Evolutionary conservation across 1,140 invertebrate species (phyloP), one percentile per base, ranked within the genome.

Genomic region (Camponotus pennsylvanicus): DNA sequence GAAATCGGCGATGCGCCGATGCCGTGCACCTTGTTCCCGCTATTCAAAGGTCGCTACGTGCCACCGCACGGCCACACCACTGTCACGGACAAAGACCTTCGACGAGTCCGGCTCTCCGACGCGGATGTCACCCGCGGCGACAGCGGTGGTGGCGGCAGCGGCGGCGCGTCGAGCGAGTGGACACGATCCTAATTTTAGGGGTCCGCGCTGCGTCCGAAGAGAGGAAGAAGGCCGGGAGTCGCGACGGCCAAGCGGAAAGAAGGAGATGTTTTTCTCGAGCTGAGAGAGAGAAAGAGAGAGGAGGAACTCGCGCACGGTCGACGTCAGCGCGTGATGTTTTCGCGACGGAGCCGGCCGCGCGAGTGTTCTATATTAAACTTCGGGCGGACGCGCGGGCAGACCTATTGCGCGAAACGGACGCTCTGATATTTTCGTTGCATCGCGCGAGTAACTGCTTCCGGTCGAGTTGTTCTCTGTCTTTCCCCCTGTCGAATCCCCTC

Each of bases 391-490:
- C 93, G 89, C 93, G 89, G 88, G 91, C 91, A 92, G 89, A 86
- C 77, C 92, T 90, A 93, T 94, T 94, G 93, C 93, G 92, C 93
- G 92, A 94, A 94, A 94, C 92, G 89, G 85, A 82, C 91, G 90
- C 89, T 32, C 78, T 93, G 92, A 94, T 94, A 94, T 94, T 94
- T 94, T 94, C 92, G 93, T 93, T 93, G 88, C 92, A 91, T 93
- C 92, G 92, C 85, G 92, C 92, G 92, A 94, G 91, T 93, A 93
- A 93, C 93, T 93, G 92, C 93, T 94, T 94, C 93, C 93, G 93
- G 93, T 92, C 93, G 89, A 91, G 82, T 67, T 49, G 87, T 89
- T 67, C 88, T 79, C 40, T 32, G 59, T 76, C 78, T 82, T 69
- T 73, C 34, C 27, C 27, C 27, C 27, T n/a, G n/a, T 9, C 45